phyloP scores from a whole-genome alignment of 2,888 invertebrate genomes.

The Papilio protenor region DNA sequence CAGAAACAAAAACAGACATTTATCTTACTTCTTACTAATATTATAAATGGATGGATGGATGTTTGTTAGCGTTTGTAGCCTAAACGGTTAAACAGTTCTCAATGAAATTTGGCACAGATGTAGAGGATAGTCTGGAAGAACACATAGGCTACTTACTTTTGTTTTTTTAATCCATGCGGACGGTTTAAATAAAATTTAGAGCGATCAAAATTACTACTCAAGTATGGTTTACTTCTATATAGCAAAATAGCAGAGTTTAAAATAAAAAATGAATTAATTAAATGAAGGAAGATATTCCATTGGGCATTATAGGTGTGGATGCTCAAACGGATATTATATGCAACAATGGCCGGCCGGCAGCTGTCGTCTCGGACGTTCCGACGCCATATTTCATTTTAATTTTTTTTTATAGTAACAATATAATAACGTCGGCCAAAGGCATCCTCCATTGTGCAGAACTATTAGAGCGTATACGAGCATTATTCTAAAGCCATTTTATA shows the following conservation, averaged over 20 bases:
- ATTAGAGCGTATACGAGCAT: slow-evolving; percentile 30
- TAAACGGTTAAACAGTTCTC: no score
- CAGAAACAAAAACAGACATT: no score
- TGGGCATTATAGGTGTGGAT: slow-evolving; percentile 24
- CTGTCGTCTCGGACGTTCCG: slow-evolving; percentile 53
- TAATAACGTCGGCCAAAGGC: slow-evolving; percentile 38
- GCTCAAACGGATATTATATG: slow-evolving; percentile 41
- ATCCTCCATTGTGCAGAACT: slow-evolving; percentile 29
- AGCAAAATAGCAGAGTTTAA: neutral
- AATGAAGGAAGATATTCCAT: neutral
- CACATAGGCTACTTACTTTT: no score
- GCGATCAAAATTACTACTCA: no score
- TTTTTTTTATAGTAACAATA: slow-evolving; percentile 45
- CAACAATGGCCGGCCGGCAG: slow-evolving; percentile 57
- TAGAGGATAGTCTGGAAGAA: no score
- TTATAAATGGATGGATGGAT: no score
- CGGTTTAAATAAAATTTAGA: no score
- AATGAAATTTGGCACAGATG: no score
- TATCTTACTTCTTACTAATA: no score
- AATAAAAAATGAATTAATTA: neutral
- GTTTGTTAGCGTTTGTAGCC: no score
- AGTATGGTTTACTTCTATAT: no score
- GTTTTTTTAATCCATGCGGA: no score
- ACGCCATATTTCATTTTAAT: slow-evolving; percentile 38
- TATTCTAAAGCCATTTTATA: slow-evolving; percentile 4